phyloP scores from a whole-genome alignment of 2,888 invertebrate species.

The Conistra vaccinii region DNA sequence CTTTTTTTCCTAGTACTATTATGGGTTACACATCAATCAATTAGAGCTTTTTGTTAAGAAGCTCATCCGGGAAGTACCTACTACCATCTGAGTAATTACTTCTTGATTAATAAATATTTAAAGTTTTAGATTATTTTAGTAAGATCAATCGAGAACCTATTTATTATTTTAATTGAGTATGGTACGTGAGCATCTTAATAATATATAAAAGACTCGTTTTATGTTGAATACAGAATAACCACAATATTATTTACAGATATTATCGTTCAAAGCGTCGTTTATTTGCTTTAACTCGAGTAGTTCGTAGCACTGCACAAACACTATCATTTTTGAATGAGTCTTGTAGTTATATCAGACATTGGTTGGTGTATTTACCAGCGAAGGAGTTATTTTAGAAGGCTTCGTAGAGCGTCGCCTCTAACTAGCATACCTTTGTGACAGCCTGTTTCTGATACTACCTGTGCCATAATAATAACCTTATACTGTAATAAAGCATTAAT shows the following conservation, averaged over 20 bases:
- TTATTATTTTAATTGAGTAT: not conserved
- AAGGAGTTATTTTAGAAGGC: not conserved
- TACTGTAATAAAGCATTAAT: not conserved
- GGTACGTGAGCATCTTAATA: not conserved
- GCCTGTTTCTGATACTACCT: not conserved
- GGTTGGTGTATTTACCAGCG: constrained; percentile 1
- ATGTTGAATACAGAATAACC: not conserved
- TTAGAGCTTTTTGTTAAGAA: not conserved
- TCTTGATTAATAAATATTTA: not conserved
- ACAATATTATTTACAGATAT: constrained; percentile 25
- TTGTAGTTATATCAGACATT: not conserved
- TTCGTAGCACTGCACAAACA: constrained; percentile 19
- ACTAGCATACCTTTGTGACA: not conserved
- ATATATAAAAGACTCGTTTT: not conserved
- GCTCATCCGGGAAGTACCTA: not conserved
- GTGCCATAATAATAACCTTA: not conserved
- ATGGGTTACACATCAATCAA: not conserved
- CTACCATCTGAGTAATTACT: not conserved
- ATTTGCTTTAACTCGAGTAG: constrained; percentile 18
- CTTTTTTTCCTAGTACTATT: not conserved
- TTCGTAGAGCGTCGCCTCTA: not conserved
- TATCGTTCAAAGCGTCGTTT: constrained; percentile 3
- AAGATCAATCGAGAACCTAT: too few relatives aligned
- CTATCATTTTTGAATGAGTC: not conserved
- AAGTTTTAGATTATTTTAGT: too few relatives aligned